Evolutionary conservation across 2,113 vertebrate species (phyloP), one percentile per base, ranked within the genome.

Genomic region (Lophotis ruficrista): DNA sequence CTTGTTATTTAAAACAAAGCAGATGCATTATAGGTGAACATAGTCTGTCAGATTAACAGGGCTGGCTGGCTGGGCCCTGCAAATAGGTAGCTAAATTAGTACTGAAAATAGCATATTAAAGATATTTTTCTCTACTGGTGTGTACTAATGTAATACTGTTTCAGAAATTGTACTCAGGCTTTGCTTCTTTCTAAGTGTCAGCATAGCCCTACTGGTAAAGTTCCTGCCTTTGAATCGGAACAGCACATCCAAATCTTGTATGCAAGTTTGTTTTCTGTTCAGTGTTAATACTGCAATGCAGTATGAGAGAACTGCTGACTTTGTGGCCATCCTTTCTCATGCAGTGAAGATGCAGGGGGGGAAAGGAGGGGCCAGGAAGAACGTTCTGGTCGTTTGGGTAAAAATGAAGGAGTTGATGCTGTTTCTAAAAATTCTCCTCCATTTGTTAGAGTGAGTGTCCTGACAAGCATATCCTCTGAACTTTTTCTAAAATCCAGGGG

Each of bases 251-350:
- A 60, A 21, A 14, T 87, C 50, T 51, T 81, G 51, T 35, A 43
- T 78, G 86, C 87, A 64, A 90, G 85, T 97, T 96, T 96, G 95
- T 91, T 93, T 87, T 79, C 65, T 94, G 83, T 82, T 83, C 82
- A 25, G 10, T 12, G 16, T 75, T 64, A 51, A 54, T 76, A 17
- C 94, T 95, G 92, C 95, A 97, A 79, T 96, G 96, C 95, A 85
- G 70, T 31, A 38, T 20, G 47, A 73, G 78, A 79, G 51, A 68
- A 77, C 85, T 68, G 58, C 75, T 71, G 65, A 73, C 80, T 81
- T 94, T 86, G 91, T 94, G 75, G 24, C 78, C 0, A 25, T 83
- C 73, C 95, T 96, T 86, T 62, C 62, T 50, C 48, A 20, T 4
- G 10, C 72, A 87, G 38, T 60, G 57, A 60, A 41, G 43, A 68